Percentiles rank a stretch among this genome's conserved stretches.
Evolutionary conservation across 2,888 invertebrate genomes (phyloP).

Genomic region (Taphrorychus bicolor): DNA sequence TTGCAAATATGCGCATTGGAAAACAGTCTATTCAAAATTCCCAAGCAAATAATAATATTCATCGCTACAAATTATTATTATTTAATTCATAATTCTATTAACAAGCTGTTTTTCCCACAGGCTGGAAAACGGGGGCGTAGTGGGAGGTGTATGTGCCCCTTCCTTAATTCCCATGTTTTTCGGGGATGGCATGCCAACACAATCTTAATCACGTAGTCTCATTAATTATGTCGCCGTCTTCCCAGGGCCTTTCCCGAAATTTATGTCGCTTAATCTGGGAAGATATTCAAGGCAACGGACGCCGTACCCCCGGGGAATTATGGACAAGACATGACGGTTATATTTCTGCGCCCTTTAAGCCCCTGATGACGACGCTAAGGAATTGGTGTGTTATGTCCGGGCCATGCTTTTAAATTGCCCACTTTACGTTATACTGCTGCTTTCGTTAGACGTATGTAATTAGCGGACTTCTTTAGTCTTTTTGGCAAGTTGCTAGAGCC

Average conservation of each 20-base stretch:
- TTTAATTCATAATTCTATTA: no score
- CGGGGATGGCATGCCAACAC: conserved; percentile 44
- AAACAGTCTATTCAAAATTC: no score
- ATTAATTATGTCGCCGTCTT: conserved; percentile 57
- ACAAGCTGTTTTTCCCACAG: no score
- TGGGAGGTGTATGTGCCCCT: not conserved
- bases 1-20: no score
- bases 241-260: conserved; percentile 47
- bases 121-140: not conserved
- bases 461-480: no score
- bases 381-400: conserved; percentile 39
- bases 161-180: conserved; percentile 33
- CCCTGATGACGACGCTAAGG: conserved; percentile 42
- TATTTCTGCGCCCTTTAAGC: conserved; percentile 45
- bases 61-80: no score
- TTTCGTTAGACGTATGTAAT: no score
- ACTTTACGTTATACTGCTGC: no score
- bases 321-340: conserved; percentile 51
- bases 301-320: conserved; percentile 42
- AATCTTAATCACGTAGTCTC: conserved; percentile 59
- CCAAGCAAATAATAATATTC: no score
- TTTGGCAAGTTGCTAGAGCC: no score
- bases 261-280: conserved; percentile 57
- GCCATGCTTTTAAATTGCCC: no score
- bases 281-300: conserved; percentile 46